These are phyloP conservation scores for Corythornis cristatus DNA, from an alignment of 2,113 vertebrate genomes.

Conservation along the genomic window DNA sequence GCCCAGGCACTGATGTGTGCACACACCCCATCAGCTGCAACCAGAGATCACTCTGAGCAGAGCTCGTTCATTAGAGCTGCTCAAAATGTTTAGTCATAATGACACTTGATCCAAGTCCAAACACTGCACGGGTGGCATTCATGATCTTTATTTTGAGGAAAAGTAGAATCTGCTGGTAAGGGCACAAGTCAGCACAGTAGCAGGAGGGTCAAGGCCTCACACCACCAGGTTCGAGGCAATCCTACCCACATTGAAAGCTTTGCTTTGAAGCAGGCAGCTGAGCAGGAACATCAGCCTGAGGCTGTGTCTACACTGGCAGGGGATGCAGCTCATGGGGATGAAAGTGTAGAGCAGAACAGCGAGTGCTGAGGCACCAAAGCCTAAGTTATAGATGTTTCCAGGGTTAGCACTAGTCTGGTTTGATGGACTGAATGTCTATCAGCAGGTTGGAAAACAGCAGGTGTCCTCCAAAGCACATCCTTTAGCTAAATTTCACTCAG, in stretches of 20 bases:
- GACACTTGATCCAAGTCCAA: neutral
- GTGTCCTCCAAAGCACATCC: neutral
- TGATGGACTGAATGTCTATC: neutral
- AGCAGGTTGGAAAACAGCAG: neutral
- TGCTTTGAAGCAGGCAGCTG: neutral
- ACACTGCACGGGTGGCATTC: neutral
- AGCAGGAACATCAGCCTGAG: neutral
- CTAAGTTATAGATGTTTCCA: neutral
- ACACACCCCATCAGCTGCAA: neutral
- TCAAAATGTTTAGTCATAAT: neutral
- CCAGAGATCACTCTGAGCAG: neutral
- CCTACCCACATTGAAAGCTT: neutral
- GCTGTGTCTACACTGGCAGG: neutral
- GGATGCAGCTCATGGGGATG: neutral
- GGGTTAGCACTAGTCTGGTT: neutral
- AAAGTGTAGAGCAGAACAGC: neutral
- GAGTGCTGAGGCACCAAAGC: neutral
- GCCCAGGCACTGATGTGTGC: neutral
- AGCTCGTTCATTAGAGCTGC: neutral
- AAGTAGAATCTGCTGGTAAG: neutral
- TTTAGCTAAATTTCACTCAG: neutral
- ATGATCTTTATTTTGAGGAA: neutral
- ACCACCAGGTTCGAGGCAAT: neutral
- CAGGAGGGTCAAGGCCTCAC: neutral
- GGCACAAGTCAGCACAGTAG: neutral